phyloP scores from a whole-genome alignment of 1,140 invertebrate species.

The Orussus abietinus region DNA sequence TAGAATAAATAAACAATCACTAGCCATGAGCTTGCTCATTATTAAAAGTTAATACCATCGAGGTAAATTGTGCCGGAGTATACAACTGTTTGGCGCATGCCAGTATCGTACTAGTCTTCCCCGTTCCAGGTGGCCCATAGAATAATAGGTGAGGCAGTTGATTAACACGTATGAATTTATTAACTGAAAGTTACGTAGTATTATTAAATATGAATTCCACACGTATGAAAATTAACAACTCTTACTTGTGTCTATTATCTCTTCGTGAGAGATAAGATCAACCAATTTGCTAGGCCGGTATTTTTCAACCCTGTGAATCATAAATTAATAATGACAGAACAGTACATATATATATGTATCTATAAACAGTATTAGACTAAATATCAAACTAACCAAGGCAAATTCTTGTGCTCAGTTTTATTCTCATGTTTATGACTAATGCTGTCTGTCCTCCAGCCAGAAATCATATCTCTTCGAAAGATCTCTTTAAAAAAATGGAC shows the following conservation, averaged over 20 bases:
- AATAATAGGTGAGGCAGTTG: constrained; percentile 94
- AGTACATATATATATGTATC: too few species aligned
- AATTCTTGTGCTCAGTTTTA: too few species aligned
- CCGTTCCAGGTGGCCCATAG: constrained; percentile 98
- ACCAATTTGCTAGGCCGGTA: constrained; percentile 88
- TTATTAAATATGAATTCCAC: constrained; percentile 4
- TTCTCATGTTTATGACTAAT: too few species aligned
- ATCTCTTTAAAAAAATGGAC: too few species aligned
- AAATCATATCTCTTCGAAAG: too few species aligned
- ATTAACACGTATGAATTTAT: constrained; percentile 88
- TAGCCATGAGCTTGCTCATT: too few species aligned
- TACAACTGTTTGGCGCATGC: constrained; percentile 95
- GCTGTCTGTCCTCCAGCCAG: too few species aligned
- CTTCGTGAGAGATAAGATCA: constrained; percentile 95
- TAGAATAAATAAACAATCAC: too few species aligned
- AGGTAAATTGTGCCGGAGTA: constrained; percentile 77
- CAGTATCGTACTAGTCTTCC: constrained; percentile 97
- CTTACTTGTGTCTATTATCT: constrained; percentile 95
- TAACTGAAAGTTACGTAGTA: constrained; percentile 63
- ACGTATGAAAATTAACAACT: constrained; percentile 19
- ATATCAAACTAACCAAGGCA: too few species aligned
- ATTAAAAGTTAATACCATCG: constrained; percentile 70
- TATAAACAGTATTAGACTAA: too few species aligned
- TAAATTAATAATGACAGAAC: constrained; percentile 19
- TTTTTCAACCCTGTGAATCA: constrained; percentile 88